These are phyloP conservation scores for Oryzias curvinotus DNA, from an alignment of 2,113 vertebrate genomes.

Conservation along the genomic window DNA sequence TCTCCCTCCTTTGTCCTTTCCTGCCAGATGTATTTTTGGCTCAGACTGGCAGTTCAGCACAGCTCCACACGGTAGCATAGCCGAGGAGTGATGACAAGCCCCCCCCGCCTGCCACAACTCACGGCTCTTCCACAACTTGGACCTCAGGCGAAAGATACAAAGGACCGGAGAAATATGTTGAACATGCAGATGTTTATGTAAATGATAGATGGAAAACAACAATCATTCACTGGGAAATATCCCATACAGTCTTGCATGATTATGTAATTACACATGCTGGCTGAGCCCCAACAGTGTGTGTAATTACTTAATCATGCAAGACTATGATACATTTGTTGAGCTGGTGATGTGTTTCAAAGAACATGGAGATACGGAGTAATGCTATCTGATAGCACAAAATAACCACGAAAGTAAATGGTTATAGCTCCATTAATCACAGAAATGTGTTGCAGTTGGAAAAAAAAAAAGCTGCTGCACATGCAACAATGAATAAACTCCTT, in stretches of 20 bases:
- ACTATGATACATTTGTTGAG: constrained; percentile 50
- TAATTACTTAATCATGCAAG: constrained; percentile 69
- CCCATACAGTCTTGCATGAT: constrained; percentile 47
- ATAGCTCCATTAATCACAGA: background rate
- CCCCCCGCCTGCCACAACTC: constrained; percentile 8
- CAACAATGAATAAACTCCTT: background rate
- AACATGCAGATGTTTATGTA: constrained; percentile 62
- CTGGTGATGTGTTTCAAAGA: constrained; percentile 55
- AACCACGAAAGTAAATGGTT: constrained; percentile 24
- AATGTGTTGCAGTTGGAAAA: background rate
- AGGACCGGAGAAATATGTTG: constrained; percentile 48
- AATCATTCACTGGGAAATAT: constrained; percentile 58
- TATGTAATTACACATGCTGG: constrained; percentile 64
- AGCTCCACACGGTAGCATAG: constrained; percentile 57
- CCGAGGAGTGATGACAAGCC: constrained; percentile 64
- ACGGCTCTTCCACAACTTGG: constrained; percentile 42
- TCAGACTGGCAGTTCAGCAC: constrained; percentile 67
- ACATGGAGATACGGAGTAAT: constrained; percentile 27
- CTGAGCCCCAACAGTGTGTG: constrained; percentile 55
- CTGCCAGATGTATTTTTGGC: constrained; percentile 75
- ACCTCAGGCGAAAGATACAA: constrained; percentile 49
- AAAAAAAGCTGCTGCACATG: background rate
- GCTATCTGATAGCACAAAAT: constrained; percentile 38
- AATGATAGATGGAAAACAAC: constrained; percentile 53
- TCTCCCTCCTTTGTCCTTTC: constrained; percentile 52